phyloP scores from a whole-genome alignment of 2,113 vertebrate species.

The Pycnonotus jocosus region DNA sequence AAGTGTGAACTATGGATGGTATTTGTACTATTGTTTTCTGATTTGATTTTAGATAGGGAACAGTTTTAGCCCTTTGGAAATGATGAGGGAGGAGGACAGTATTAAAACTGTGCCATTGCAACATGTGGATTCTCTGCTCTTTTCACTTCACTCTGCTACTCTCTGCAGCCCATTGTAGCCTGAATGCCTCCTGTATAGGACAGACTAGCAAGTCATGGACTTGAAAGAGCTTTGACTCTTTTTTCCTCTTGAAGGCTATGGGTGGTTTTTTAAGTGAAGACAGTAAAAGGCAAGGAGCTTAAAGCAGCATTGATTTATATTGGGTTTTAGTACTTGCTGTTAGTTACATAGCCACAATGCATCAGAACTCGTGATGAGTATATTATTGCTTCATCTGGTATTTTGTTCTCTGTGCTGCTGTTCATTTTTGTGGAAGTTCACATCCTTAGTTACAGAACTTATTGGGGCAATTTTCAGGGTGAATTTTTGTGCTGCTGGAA shows the following conservation, averaged over 20 bases:
- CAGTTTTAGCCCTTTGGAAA: not conserved
- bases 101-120: not conserved
- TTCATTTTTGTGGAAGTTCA: not conserved
- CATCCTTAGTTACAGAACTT: not conserved
- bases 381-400: not conserved
- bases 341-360: not conserved
- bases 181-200: not conserved
- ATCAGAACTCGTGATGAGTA: not conserved
- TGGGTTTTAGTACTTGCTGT: not conserved
- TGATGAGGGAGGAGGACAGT: not conserved
- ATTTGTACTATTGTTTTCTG: conserved; percentile 36
- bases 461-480: not conserved
- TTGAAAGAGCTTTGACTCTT: not conserved
- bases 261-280: not conserved
- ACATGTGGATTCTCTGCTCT: not conserved
- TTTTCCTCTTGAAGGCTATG: not conserved
- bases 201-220: not conserved
- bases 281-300: not conserved
- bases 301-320: not conserved
- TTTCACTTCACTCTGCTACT: not conserved
- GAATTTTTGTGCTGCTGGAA: not conserved
- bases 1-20: not conserved
- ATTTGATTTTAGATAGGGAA: conserved; percentile 1
- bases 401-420: not conserved
- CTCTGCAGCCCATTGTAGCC: not conserved